Percentiles rank a stretch among this genome's conserved stretches.
Evolutionary conservation across 2,797 vertebrate species (phyloP).

Genomic region (Rhyacichthys aspro): DNA sequence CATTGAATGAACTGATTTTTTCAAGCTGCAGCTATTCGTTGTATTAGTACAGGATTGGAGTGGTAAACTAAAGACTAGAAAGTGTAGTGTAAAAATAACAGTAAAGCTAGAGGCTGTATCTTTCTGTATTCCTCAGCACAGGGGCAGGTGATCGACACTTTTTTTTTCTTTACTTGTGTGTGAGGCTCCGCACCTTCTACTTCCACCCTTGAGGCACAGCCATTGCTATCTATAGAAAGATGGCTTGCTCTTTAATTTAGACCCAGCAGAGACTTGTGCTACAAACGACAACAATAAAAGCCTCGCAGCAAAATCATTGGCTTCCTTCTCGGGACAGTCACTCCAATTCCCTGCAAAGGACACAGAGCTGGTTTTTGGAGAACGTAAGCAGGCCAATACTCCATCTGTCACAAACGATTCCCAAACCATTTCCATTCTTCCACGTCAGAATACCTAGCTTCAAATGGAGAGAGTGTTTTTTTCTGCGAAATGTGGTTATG

Average conservation of each 20-base stretch:
- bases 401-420: constrained; percentile 52
- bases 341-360: constrained; percentile 27
- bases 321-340: constrained; percentile 26
- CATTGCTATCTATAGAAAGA: constrained; percentile 50
- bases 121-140: constrained; percentile 41
- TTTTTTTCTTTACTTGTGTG: constrained; percentile 36
- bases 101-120: constrained; percentile 45
- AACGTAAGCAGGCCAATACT: constrained; percentile 19
- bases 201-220: constrained; percentile 51
- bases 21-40: not conserved
- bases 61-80: constrained; percentile 18
- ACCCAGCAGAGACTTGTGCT: constrained; percentile 34
- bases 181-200: constrained; percentile 48
- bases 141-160: constrained; percentile 51
- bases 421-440: constrained; percentile 31
- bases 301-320: constrained; percentile 27
- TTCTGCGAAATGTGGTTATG: constrained; percentile 24
- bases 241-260: constrained; percentile 34
- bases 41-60: not conserved
- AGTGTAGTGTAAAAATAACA: constrained; percentile 31
- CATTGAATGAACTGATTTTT: no score
- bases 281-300: constrained; percentile 45
- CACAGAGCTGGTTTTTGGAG: constrained; percentile 30
- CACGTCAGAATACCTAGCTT: constrained; percentile 37
- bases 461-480: constrained; percentile 31